phyloP scores from a whole-genome alignment of 2,113 vertebrate genomes.

The Leptocoma aspasia region DNA sequence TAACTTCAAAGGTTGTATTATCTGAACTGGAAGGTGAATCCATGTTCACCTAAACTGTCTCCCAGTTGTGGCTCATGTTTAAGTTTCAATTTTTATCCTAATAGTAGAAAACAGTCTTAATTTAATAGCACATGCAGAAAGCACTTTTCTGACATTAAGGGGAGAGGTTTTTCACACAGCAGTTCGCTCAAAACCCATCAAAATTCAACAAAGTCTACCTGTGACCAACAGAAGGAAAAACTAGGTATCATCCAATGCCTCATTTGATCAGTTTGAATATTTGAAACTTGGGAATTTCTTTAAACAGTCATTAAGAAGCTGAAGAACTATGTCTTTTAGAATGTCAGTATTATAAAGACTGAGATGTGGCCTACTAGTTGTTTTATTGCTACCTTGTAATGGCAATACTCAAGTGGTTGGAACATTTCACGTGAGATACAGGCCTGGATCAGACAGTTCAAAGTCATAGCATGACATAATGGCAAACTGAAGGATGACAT shows the following conservation, averaged over 20 bases:
- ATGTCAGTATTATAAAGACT: not conserved
- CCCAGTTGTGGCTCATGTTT: not conserved
- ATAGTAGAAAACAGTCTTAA: not conserved
- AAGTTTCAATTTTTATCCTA: not conserved
- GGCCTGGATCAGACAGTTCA: not conserved
- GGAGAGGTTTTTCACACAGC: not conserved
- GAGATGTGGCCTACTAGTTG: not conserved
- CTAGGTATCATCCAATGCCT: not conserved
- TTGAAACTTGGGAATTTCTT: not conserved
- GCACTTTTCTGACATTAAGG: not conserved
- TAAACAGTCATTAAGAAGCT: not conserved
- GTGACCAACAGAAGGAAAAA: not conserved
- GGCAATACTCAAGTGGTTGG: not conserved
- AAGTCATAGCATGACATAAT: not conserved
- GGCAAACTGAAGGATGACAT: not conserved
- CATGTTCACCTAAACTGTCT: not conserved
- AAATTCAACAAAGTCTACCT: not conserved
- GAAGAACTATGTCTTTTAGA: not conserved
- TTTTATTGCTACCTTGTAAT: not conserved
- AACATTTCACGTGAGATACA: accelerated
- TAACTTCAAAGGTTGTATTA: not conserved
- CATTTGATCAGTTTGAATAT: not conserved
- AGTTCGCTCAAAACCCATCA: not conserved
- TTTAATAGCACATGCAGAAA: not conserved
- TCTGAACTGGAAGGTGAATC: not conserved